Percentiles rank a stretch among this genome's conserved stretches.
Evolutionary conservation across 2,113 vertebrate species (phyloP).

Genomic region (Oenanthe oenanthe): DNA sequence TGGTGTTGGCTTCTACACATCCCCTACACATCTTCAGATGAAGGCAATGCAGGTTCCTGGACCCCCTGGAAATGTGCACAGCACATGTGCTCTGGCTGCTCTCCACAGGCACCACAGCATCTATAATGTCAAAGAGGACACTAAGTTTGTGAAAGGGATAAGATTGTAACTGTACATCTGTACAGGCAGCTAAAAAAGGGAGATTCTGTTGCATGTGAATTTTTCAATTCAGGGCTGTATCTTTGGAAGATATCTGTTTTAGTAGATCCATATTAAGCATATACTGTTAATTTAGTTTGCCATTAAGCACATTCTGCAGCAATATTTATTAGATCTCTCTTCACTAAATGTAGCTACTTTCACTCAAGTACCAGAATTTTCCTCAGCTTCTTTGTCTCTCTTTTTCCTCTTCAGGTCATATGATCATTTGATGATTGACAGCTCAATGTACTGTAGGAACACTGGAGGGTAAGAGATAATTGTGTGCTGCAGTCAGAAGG

Average conservation of each 20-base stretch:
- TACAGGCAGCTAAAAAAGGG: not conserved
- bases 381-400: not conserved
- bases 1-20: not conserved
- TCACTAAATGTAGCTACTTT: not conserved
- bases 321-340: not conserved
- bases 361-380: not conserved
- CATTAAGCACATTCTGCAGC: not conserved
- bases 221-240: not conserved
- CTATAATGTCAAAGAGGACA: not conserved
- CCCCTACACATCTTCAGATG: not conserved
- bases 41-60: fast-evolving
- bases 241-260: not conserved
- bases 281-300: not conserved
- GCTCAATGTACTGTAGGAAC: not conserved
- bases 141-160: not conserved
- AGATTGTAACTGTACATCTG: not conserved
- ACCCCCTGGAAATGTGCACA: fast-evolving
- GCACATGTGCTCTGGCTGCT: fast-evolving
- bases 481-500: not conserved
- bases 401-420: constrained; percentile 4
- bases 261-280: not conserved
- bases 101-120: not conserved
- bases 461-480: not conserved
- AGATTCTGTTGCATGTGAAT: not conserved
- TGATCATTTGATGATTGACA: constrained; percentile 29